Base-by-base conservation (phyloP, 2,888 invertebrate species). In the Deilephila elpenor region DNA sequence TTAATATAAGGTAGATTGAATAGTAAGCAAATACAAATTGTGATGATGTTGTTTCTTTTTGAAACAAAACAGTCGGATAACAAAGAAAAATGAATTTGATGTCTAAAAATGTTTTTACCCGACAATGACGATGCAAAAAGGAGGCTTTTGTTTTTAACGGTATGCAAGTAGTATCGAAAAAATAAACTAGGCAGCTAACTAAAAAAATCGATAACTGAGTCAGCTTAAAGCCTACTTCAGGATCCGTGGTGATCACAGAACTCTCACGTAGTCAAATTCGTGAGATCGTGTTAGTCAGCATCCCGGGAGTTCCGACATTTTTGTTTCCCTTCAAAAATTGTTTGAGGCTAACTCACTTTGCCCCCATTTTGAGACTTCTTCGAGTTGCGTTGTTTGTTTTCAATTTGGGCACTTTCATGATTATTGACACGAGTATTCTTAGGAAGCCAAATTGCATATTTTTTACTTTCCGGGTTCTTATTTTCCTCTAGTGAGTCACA, bases 251-350 rank as follows among this genome's bases (percentile, higher is more conserved):
- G 20, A 44, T 44, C 64, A 20, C 64, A n/a, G 37, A 20, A 11
- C 8, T n/a, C 20, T n/a, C 64, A 64, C 64, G 44, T 44, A 64
- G 44, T 64, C 37, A 19, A 37, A n/a, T 17, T 67, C 51, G 11
- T 64, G 37, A 67, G 51, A 67, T 59, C 56, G 19, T 44, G 53
- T 73, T 61, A 75, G 25, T 59, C 73, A 75, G 74, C 67, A 44
- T 73, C 74, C 56, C 19, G 75, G 77, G 75, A 76, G 75, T 76
- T 64, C 76, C 76, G 29, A 74, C 29, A 70, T 70, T 75, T 73
- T 62, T 72, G 70, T 75, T 71, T 67, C 71, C 51, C 72, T 74
- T 67, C 62, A 19, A 75, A 74, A 73, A 77, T 75, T 75, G 74
- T 74, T 74, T 34, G 7, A 61, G 70, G 72, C 34, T 71, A 34